Evolutionary conservation across 1,140 invertebrate genomes (phyloP).

Genomic region (Aphis craccivora): DNA sequence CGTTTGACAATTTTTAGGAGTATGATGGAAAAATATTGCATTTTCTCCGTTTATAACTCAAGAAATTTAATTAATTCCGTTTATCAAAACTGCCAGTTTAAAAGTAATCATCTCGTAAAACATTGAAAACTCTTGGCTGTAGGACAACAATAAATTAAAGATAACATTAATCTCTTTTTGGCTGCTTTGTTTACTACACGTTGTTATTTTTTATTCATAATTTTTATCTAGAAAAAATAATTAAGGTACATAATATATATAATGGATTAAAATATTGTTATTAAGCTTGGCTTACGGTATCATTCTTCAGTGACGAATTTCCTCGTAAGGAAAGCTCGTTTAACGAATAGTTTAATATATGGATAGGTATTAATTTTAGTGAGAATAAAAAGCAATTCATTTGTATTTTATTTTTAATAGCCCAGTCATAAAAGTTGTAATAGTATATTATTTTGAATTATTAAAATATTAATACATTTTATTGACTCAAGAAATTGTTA

Average conservation of each 20-base stretch:
- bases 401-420: background rate
- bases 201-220: background rate
- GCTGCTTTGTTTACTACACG: slow-evolving; percentile 19
- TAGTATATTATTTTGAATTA: background rate
- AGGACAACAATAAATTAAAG: slow-evolving; percentile 41
- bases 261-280: slow-evolving; percentile 17
- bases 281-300: background rate
- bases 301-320: slow-evolving; percentile 3
- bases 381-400: background rate
- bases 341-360: background rate
- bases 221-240: slow-evolving; percentile 29
- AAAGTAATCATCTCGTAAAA: slow-evolving; percentile 41
- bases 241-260: slow-evolving; percentile 3
- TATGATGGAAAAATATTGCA: background rate
- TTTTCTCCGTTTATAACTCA: background rate
- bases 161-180: slow-evolving; percentile 45
- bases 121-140: slow-evolving; percentile 36
- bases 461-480: background rate
- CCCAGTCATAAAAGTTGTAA: background rate
- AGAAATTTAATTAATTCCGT: slow-evolving; percentile 47
- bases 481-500: background rate
- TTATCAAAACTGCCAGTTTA: slow-evolving; percentile 38
- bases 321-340: background rate
- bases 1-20: background rate
- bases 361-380: background rate